A percentile compares a stretch with the other conserved stretches of the same genome.
Evolutionary conservation across 2,888 invertebrate genomes (phyloP).

Genomic region (Xylota segnis): DNA sequence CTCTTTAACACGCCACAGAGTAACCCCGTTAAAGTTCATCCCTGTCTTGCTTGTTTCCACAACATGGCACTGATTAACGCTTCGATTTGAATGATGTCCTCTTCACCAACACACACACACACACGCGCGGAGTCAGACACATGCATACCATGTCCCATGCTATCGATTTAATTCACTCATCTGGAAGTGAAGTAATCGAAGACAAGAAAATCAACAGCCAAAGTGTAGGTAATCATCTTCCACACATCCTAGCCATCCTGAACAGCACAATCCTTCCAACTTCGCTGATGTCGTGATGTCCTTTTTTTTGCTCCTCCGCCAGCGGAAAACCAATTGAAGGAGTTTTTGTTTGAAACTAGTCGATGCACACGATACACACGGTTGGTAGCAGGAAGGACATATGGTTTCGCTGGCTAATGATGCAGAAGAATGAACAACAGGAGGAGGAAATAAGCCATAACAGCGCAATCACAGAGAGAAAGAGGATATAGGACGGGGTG

Average conservation of each 20-base stretch:
- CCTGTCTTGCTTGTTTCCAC: not conserved
- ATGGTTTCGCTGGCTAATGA: conserved; percentile 54
- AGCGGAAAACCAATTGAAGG: conserved; percentile 1
- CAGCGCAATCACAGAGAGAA: not conserved
- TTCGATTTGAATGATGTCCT: conserved; percentile 29
- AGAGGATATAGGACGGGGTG: not conserved
- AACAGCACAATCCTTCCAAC: not conserved
- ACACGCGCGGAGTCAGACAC: too few species aligned
- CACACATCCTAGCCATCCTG: not conserved
- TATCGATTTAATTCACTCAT: conserved; percentile 43
- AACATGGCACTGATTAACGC: conserved; percentile 26
- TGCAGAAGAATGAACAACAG: conserved; percentile 25
- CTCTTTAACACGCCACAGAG: conserved; percentile 35
- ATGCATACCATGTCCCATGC: not conserved
- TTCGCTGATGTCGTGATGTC: not conserved
- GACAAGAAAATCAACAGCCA: not conserved
- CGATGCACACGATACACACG: not conserved
- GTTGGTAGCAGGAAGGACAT: conserved; percentile 2
- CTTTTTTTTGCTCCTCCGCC: not conserved
- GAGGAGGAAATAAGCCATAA: conserved; percentile 1
- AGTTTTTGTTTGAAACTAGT: conserved; percentile 1
- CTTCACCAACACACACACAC: not conserved
- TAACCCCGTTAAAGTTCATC: conserved; percentile 7
- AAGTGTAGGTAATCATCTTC: not conserved
- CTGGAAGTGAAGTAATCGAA: conserved; percentile 47